These are phyloP conservation scores for Drosophila yooni DNA, from an alignment of 2,888 invertebrate species.

Conservation along the genomic window DNA sequence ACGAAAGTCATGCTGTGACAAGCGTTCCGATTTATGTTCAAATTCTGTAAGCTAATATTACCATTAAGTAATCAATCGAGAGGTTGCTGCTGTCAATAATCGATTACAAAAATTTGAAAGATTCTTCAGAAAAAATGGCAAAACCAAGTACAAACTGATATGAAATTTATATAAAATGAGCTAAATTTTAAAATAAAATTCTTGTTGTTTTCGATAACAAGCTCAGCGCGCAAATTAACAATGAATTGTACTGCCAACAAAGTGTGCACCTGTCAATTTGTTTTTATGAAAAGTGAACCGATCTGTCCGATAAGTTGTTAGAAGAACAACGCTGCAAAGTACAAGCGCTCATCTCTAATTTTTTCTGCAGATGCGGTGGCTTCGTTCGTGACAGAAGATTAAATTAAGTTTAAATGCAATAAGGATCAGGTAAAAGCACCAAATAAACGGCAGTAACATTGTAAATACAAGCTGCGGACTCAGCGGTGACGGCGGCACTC, in stretches of 20 bases:
- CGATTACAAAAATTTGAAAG: background rate
- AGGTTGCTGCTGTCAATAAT: background rate
- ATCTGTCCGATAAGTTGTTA: background rate
- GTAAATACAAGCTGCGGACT: conserved; percentile 9
- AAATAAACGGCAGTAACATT: conserved; percentile 6
- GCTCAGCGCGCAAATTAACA: background rate
- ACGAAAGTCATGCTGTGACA: background rate
- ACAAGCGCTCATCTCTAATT: conserved; percentile 31
- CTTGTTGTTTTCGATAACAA: background rate
- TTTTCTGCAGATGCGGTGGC: conserved; percentile 59
- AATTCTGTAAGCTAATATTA: background rate
- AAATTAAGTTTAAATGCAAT: conserved; percentile 8
- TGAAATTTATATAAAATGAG: background rate
- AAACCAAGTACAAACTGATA: background rate
- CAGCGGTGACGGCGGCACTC: conserved; percentile 15
- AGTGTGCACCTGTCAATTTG: no score
- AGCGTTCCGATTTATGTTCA: background rate
- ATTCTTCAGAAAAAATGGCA: background rate
- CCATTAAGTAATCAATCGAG: background rate
- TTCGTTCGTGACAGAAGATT: conserved; percentile 32
- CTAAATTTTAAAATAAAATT: background rate
- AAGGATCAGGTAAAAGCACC: conserved; percentile 51
- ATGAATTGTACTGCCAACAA: background rate
- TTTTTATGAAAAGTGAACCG: background rate
- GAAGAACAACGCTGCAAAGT: no score